phyloP scores from a whole-genome alignment of 2,113 vertebrate species.

The Myotis lucifugus region DNA sequence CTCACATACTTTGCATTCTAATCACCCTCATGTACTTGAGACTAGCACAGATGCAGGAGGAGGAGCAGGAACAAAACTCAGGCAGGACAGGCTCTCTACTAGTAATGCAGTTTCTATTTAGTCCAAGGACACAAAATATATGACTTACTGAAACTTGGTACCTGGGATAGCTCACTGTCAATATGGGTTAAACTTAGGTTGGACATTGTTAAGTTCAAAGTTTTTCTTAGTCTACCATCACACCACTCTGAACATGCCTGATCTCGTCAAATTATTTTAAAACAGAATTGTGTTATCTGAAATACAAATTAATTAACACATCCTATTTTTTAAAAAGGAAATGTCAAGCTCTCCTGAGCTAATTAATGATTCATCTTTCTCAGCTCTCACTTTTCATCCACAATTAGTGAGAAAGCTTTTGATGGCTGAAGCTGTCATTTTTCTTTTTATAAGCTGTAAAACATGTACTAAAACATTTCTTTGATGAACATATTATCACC shows the following conservation, averaged over 20 bases:
- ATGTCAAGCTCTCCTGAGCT: constrained; percentile 62
- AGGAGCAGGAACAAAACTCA: background rate
- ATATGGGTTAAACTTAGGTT: background rate
- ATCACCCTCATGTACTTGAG: background rate
- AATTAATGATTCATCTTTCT: constrained; percentile 62
- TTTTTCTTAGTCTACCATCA: constrained; percentile 28
- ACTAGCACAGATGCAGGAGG: background rate
- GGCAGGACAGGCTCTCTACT: background rate
- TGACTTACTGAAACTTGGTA: background rate
- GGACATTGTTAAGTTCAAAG: background rate
- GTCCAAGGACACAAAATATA: background rate
- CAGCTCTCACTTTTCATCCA: constrained; percentile 55
- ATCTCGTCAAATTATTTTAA: constrained; percentile 36
- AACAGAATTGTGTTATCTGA: constrained; percentile 11
- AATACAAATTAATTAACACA: constrained; percentile 72
- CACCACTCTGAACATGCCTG: background rate
- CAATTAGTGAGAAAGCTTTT: constrained; percentile 57
- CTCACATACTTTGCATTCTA: rapidly evolving
- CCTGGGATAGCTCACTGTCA: background rate
- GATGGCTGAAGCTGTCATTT: constrained; percentile 63
- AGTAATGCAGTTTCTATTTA: background rate
- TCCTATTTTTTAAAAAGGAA: constrained; percentile 61
- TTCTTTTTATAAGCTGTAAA: constrained; percentile 51
- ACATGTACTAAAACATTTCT: constrained; percentile 58
- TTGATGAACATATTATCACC: constrained; percentile 62